Conservation (phyloP, 2,888 invertebrate genomes). For the Xanthorhoe spadicearia region DNA sequence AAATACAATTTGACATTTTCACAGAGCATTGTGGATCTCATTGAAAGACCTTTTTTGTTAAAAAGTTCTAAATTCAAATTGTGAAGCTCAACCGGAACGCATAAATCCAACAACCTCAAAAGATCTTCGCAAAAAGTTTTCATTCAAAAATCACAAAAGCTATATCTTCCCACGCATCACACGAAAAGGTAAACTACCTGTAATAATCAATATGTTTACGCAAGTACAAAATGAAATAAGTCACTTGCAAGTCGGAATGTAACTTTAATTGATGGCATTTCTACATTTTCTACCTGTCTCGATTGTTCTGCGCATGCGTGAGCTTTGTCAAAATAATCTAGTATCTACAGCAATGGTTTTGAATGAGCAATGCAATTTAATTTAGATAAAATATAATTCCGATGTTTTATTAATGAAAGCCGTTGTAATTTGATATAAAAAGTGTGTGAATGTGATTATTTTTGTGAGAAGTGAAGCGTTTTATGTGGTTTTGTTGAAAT, state of each 20-base stretch:
- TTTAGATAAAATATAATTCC: constrained; percentile 31
- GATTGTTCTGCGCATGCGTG: constrained; percentile 72
- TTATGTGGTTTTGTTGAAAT: constrained; percentile 22
- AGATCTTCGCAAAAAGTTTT: constrained; percentile 11
- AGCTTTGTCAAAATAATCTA: constrained; percentile 76
- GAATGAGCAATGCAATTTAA: constrained; percentile 51
- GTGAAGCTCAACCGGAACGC: constrained; percentile 14
- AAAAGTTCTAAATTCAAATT: constrained; percentile 1
- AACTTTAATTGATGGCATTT: constrained; percentile 51
- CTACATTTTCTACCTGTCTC: constrained; percentile 59
- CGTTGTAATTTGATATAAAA: background rate
- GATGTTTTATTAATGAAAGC: constrained; percentile 22
- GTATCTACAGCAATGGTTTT: constrained; percentile 54
- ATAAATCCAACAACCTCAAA: constrained; percentile 25
- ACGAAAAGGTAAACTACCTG: constrained; percentile 27
- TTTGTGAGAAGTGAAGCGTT: background rate
- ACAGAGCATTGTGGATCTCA: background rate
- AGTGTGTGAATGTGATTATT: background rate
- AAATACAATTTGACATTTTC: background rate
- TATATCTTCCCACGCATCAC: constrained; percentile 48
- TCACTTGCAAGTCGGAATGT: constrained; percentile 46
- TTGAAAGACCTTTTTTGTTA: background rate
- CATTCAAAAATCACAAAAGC: constrained; percentile 25
- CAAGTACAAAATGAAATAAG: constrained; percentile 52
- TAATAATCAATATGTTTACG: constrained; percentile 33